Conservation (phyloP, 2,113 vertebrate species). For the Peromyscus leucopus region DNA sequence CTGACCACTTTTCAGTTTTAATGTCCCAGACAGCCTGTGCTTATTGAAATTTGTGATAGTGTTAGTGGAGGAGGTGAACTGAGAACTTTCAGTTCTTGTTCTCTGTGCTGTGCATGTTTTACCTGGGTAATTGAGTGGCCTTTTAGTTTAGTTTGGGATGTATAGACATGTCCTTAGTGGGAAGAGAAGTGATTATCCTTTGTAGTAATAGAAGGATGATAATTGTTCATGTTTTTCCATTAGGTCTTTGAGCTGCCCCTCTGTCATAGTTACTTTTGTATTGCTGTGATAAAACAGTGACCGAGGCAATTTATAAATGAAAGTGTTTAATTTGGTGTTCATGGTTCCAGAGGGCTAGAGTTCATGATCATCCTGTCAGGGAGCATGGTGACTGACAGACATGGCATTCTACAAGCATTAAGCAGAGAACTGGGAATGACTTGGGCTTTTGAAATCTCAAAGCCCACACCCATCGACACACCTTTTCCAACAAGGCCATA, state of each 20-base stretch:
- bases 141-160: constrained; percentile 59
- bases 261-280: background rate
- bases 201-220: constrained; percentile 28
- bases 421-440: too few species aligned
- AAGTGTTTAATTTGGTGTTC: too few species aligned
- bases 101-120: background rate
- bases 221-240: constrained; percentile 40
- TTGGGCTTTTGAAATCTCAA: too few species aligned
- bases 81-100: background rate
- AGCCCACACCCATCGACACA: too few species aligned
- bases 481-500: too few species aligned
- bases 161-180: constrained; percentile 35
- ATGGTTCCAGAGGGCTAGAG: too few species aligned
- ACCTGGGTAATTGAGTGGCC: background rate
- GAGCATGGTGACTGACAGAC: too few species aligned
- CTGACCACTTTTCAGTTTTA: constrained; percentile 56
- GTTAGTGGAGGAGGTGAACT: background rate
- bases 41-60: background rate
- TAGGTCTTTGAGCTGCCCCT: constrained; percentile 7
- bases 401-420: too few species aligned
- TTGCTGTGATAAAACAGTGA: background rate
- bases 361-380: too few species aligned
- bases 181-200: constrained; percentile 49
- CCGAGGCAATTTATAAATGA: background rate
- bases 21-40: background rate